Percentiles rank a stretch among this genome's conserved stretches.
phyloP scores from a whole-genome alignment of 2,888 invertebrate genomes.

The Clistopyga incitator region DNA sequence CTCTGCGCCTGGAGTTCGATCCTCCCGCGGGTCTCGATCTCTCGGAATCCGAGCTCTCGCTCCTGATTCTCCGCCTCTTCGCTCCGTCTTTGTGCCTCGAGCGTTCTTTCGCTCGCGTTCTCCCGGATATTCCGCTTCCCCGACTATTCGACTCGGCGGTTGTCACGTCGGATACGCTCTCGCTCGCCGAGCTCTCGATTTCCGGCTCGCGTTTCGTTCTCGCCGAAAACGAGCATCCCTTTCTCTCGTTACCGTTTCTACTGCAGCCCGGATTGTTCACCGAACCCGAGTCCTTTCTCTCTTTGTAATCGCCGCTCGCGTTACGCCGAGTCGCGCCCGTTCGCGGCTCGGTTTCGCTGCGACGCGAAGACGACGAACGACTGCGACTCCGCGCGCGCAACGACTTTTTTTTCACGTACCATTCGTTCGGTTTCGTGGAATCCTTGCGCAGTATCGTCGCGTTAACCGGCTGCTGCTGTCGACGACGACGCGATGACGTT shows the following conservation, averaged over 20 bases:
- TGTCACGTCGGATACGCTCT: constrained; percentile 22
- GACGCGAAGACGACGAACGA: constrained; percentile 1
- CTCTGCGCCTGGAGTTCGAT: neutral
- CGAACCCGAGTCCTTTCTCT: neutral
- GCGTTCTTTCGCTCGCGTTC: constrained; percentile 48
- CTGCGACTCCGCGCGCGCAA: neutral
- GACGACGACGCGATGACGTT: neutral
- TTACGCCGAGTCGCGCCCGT: neutral
- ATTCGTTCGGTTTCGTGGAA: constrained; percentile 54
- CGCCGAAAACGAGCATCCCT: neutral
- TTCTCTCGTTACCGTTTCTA: neutral
- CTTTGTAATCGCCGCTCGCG: constrained; percentile 6
- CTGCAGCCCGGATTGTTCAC: constrained; percentile 27
- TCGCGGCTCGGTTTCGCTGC: neutral
- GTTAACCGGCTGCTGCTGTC: constrained; percentile 34
- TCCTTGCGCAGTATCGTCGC: constrained; percentile 60
- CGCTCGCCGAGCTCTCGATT: neutral
- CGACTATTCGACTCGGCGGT: constrained; percentile 8
- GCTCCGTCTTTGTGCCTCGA: constrained; percentile 9
- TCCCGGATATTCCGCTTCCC: constrained; percentile 34
- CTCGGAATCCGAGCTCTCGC: constrained; percentile 25
- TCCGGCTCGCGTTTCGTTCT: constrained; percentile 4
- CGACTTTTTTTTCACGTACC: constrained; percentile 46
- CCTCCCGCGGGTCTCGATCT: neutral
- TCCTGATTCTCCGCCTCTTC: constrained; percentile 26